These are phyloP conservation scores for Pseudanteris insignis DNA, from an alignment of 2,888 invertebrate species.

Conservation along the genomic window DNA sequence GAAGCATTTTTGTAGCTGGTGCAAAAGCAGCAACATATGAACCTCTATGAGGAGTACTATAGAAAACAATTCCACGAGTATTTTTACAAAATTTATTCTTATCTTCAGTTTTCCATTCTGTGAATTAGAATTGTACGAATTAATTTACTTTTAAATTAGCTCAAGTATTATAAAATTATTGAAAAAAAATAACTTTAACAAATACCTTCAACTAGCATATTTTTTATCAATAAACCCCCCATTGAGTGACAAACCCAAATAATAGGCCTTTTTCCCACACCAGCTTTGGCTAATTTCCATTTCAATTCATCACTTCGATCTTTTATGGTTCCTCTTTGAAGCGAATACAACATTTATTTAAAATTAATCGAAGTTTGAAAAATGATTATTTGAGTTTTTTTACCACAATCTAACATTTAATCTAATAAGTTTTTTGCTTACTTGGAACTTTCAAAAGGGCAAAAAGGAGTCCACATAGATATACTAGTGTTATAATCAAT, in stretches of 20 bases:
- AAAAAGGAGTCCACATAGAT: slow-evolving; percentile 82
- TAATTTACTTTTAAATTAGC: too few relatives aligned
- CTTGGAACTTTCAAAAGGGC: slow-evolving; percentile 70
- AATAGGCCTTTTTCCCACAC: slow-evolving; percentile 83
- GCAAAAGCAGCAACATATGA: slow-evolving; percentile 80
- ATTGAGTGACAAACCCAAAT: slow-evolving; percentile 96
- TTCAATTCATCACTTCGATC: slow-evolving; percentile 75
- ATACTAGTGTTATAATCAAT: slow-evolving; percentile 89
- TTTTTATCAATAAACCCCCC: slow-evolving; percentile 93
- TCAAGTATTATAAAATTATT: slow-evolving; percentile 3
- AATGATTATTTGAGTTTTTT: neutral
- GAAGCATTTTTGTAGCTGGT: slow-evolving; percentile 78
- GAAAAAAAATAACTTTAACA: too few relatives aligned
- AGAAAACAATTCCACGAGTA: slow-evolving; percentile 85
- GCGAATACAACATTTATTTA: slow-evolving; percentile 1
- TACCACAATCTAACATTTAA: slow-evolving; percentile 1
- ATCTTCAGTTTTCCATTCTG: slow-evolving; percentile 70
- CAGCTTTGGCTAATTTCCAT: slow-evolving; percentile 75
- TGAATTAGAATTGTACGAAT: slow-evolving; percentile 1
- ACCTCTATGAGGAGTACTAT: slow-evolving; percentile 90
- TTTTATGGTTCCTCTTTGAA: slow-evolving; percentile 69
- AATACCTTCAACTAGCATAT: slow-evolving; percentile 77
- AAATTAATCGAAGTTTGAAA: too few relatives aligned
- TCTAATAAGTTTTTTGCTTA: too few relatives aligned
- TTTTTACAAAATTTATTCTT: slow-evolving; percentile 72